A percentile compares a stretch with the other conserved stretches of the same genome.
Evolutionary conservation across 2,797 vertebrate genomes (phyloP).

Genomic region (Balearica regulorum): DNA sequence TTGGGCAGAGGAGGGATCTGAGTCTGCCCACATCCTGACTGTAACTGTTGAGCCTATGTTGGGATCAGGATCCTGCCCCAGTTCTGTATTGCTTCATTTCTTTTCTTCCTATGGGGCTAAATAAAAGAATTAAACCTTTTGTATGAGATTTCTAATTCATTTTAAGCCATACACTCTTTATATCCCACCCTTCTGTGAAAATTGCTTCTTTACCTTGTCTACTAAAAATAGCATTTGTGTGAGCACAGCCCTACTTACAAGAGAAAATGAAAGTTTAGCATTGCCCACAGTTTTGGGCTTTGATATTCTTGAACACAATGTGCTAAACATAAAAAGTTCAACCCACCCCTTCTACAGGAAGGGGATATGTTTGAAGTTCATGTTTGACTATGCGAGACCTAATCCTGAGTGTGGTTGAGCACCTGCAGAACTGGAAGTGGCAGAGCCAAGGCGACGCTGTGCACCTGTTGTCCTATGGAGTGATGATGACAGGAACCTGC

Average conservation of each 20-base stretch:
- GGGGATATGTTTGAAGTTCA: neutral
- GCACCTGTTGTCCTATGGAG: neutral
- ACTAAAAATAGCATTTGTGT: neutral
- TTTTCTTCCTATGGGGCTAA: neutral
- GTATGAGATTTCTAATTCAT: neutral
- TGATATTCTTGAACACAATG: neutral
- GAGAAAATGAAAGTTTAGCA: neutral
- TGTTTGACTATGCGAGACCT: neutral
- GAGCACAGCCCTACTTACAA: neutral
- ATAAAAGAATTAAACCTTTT: neutral
- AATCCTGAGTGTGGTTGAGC: fast-evolving
- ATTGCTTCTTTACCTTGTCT: neutral
- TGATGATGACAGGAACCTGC: neutral
- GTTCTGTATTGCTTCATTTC: neutral
- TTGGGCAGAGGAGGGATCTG: neutral
- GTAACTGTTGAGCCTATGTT: neutral
- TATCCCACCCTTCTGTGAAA: neutral
- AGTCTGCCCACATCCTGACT: neutral
- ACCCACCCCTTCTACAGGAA: neutral
- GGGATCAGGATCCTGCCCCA: neutral
- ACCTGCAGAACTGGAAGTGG: neutral
- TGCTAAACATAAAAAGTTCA: neutral
- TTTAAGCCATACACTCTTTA: neutral
- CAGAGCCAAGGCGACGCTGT: neutral
- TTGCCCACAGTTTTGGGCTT: neutral